Base-by-base conservation (phyloP, 2,797 vertebrate species). In the Rhinatrema bivittatum region DNA sequence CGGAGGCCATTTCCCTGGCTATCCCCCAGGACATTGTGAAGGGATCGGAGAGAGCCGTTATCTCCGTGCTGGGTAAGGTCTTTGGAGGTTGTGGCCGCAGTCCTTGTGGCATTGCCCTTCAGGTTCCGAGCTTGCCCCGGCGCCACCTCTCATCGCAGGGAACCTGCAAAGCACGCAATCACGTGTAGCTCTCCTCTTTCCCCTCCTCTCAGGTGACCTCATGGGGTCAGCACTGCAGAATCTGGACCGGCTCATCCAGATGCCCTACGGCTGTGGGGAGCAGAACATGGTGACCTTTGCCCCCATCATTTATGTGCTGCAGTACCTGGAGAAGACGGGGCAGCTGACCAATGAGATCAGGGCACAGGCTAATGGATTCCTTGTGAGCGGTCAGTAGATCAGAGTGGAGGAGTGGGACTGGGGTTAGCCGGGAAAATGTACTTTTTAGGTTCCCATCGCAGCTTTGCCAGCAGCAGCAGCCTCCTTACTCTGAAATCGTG, bases 61-160 rank as follows among this genome's bases (percentile, higher is more conserved):
- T 79, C 16, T 57, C 62, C 29, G 60, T 53, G 32, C 58, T 71
- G 15, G 68, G 74, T 81, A 56, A 74, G 70, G 34, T 28, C 50
- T 9, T 7, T 7, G 22, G 25, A 13, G n/a, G n/a, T n/a, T n/a
- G n/a, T n/a, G n/a, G n/a, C n/a, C n/a, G n/a, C n/a, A n/a, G 3
- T 10, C 13, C n/a, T n/a, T n/a, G n/a, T n/a, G n/a, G n/a, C n/a
- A n/a, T n/a, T n/a, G n/a, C n/a, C n/a, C n/a, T n/a, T n/a, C n/a
- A n/a, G n/a, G n/a, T n/a, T n/a, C n/a, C n/a, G n/a, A n/a, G n/a
- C n/a, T n/a, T n/a, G n/a, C n/a, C n/a, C n/a, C n/a, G n/a, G n/a
- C n/a, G n/a, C 9, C 12, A 3, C n/a, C 14, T 15, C n/a, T 3
- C n/a, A n/a, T 13, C 27, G 29, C 16, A 29, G 8, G 14, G 5